Base-by-base conservation (phyloP, 2,113 vertebrate genomes). In the Lates calcarifer region DNA sequence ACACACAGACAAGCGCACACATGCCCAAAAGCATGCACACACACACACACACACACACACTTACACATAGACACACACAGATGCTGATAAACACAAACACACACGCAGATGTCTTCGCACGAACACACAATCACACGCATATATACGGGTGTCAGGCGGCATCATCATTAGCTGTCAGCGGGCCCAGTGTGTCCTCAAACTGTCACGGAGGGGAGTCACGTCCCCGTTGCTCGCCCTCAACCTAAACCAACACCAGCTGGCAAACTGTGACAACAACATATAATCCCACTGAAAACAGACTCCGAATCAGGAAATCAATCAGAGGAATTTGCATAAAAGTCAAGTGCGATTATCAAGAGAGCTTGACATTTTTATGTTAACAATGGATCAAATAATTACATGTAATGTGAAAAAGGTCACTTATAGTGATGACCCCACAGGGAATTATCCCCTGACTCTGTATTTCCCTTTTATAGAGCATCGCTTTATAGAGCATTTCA, bases 121-220 rank as follows among this genome's bases (percentile, higher is more conserved):
- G 28, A 29, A 45, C 10, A 41, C 12, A 45, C 6, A 60, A 17
- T 41, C 28, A 20, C 31, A 70, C 12, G 7, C 26, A 17, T 47
- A 45, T 72, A n/a, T 61, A 56, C 5, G 47, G 26, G 75, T 89
- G 87, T 90, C 85, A 81, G 83, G 67, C 28, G 45, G 63, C 70
- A 89, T 91, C 81, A 90, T 77, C 80, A 78, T 90, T 85, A 75
- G 70, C 81, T 55, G 69, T 73, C 84, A 83, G 66, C 3, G 0
- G 62, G 31, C 45, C 70, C 47, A 66, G 8, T 11, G 65, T 83
- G 81, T 83, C 90, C 87, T 75, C 75, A 88, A 89, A 88, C 90
- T 90, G 87, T 90, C 87, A 79, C 13, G 3, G 3, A 14, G 57
- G n/a, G 60, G 69, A 84, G 26, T 33, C 57, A n/a, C 1, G 18